Conservation (phyloP, 2,888 invertebrate species). For the Leptopilina syphax region DNA sequence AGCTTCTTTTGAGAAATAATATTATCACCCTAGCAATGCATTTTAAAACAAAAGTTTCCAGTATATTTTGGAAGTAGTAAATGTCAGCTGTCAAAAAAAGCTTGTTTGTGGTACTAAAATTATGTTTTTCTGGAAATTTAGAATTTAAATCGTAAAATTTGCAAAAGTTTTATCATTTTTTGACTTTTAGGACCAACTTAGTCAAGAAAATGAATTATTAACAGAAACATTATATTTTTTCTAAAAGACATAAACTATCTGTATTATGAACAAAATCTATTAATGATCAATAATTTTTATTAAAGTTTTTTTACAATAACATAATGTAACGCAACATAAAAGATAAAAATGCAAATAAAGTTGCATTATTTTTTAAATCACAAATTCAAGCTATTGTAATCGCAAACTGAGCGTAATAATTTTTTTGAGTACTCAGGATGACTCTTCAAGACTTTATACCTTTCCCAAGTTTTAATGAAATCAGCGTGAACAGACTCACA, state of each 20-base stretch:
- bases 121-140: not conserved
- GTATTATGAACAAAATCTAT: not conserved
- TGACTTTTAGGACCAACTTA: not conserved
- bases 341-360: not conserved
- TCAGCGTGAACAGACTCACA: constrained; percentile 24
- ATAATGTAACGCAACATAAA: constrained; percentile 5
- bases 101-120: not conserved
- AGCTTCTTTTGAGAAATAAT: too few relatives aligned
- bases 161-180: too few relatives aligned
- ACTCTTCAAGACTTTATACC: not conserved
- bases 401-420: too few relatives aligned
- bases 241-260: not conserved
- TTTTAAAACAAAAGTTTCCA: too few relatives aligned
- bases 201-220: constrained; percentile 10
- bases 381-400: not conserved
- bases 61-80: not conserved
- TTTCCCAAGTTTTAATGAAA: constrained; percentile 15
- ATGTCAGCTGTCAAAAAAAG: not conserved
- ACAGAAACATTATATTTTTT: constrained; percentile 8
- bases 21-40: too few relatives aligned
- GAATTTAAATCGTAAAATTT: not conserved
- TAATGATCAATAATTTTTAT: constrained; percentile 31
- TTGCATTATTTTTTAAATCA: not conserved
- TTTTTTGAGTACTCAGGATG: not conserved
- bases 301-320: constrained; percentile 22